A percentile compares a stretch with the other conserved stretches of the same genome.
phyloP scores from a whole-genome alignment of 2,113 vertebrate genomes.

The Thalassarche chlororhynchos region DNA sequence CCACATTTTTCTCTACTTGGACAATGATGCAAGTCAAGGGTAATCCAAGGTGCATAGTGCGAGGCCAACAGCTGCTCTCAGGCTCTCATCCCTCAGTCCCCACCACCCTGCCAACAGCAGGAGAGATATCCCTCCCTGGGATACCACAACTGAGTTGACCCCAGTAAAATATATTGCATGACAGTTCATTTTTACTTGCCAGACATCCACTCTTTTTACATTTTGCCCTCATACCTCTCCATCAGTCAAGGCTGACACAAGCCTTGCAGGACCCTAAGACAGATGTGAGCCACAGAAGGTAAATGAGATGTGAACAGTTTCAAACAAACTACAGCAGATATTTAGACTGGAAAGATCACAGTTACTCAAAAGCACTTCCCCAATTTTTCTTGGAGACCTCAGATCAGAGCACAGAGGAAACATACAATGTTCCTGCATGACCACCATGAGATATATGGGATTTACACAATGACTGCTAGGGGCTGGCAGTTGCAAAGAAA shows the following conservation, averaged over 20 bases:
- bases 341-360: neutral
- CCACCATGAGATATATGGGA: neutral
- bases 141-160: neutral
- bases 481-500: neutral
- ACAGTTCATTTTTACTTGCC: neutral
- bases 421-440: neutral
- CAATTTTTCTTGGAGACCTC: neutral
- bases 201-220: neutral
- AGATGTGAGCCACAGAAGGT: neutral
- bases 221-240: neutral
- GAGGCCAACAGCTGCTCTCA: neutral
- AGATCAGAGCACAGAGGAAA: neutral
- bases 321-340: neutral
- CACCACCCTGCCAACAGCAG: neutral
- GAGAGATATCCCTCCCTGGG: neutral
- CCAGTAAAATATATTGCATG: neutral
- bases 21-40: neutral
- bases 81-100: neutral
- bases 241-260: neutral
- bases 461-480: neutral
- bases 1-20: neutral
- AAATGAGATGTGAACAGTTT: neutral
- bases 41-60: accelerated
- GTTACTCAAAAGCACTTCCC: neutral
- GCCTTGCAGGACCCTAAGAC: neutral